Conservation (phyloP, 2,888 invertebrate genomes). For the Cacoxenus indagator region DNA sequence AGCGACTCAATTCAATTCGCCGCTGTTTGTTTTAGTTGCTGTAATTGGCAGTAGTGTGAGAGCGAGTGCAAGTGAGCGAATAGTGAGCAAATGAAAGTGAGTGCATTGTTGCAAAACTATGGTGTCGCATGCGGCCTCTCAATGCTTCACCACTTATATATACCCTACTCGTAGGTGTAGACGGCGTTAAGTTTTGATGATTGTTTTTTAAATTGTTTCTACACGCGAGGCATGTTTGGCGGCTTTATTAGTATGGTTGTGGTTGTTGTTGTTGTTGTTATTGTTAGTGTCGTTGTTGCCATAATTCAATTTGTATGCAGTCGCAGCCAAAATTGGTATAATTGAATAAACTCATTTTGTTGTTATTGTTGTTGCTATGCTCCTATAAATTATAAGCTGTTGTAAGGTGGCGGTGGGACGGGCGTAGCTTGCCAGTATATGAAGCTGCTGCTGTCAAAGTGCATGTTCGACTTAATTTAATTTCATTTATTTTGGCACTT, state of each 20-base stretch:
- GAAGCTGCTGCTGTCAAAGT: not conserved
- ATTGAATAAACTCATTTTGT: conserved; percentile 67
- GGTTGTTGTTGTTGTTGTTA: conserved; percentile 38
- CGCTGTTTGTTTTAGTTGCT: not conserved
- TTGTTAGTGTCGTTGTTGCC: conserved; percentile 39
- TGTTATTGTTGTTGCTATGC: conserved; percentile 5
- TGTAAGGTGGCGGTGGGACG: too few relatives aligned
- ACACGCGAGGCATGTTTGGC: conserved; percentile 60
- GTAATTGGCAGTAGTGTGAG: not conserved
- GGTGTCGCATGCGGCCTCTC: too few relatives aligned
- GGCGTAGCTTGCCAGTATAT: too few relatives aligned
- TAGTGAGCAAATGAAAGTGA: conserved; percentile 1
- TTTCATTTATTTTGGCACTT: conserved; percentile 37
- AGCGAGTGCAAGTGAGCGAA: not conserved
- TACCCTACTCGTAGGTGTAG: conserved; percentile 4
- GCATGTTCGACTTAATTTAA: conserved; percentile 27
- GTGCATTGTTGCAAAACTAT: too few relatives aligned
- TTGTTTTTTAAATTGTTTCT: conserved; percentile 66
- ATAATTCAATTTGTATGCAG: conserved; percentile 60
- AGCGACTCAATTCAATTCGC: too few relatives aligned
- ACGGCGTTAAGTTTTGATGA: conserved; percentile 40
- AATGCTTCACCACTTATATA: too few relatives aligned
- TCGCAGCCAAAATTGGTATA: conserved; percentile 55
- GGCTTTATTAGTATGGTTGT: conserved; percentile 58
- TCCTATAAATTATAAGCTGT: conserved; percentile 62